Base-by-base conservation (phyloP, 2,113 vertebrate genomes). In the Odontesthes bonariensis region DNA sequence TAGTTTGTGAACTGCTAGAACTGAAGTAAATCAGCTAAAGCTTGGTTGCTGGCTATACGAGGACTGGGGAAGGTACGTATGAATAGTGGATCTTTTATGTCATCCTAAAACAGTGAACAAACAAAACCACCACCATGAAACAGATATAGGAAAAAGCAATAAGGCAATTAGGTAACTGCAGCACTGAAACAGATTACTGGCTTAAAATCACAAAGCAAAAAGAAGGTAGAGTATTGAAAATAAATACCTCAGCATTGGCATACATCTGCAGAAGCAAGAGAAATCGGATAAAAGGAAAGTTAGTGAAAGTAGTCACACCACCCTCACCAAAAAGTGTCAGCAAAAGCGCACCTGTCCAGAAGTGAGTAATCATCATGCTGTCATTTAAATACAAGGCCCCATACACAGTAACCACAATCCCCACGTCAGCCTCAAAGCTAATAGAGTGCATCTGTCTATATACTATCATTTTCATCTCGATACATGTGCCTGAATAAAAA, bases 171-270 rank as follows among this genome's bases (percentile, higher is more conserved):
- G 73, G 86, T 85, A 87, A 87, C 40, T 54, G 12, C 83, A 90
- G 90, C 89, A 84, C 47, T 71, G 52, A 55, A 87, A 76, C 74
- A 79, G 89, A 90, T 91, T 77, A 91, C 85, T 90, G 75, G 85
- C 75, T 81, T 75, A 42, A 85, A 78, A 84, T 86, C 47, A 83
- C 42, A 86, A 69, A 86, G 82, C 73, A 86, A 83, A 82, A 76
- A 79, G 64, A 68, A 82, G 47, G 82, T 77, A 73, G 85, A 64
- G 77, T 54, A 83, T 88, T 88, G 75, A 79, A 70, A 87, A 91
- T 90, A 95, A 95, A 94, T 95, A 95, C 94, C 94, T 95, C 94
- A 88, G 93, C 93, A 95, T 95, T 95, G 92, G 94, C 94, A 95
- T 74, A 94, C 93, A 95, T 95, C 94, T 95, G 94, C 93, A 94